Conservation (phyloP, 1,140 invertebrate species). For the Ostrea denselamellosa region DNA sequence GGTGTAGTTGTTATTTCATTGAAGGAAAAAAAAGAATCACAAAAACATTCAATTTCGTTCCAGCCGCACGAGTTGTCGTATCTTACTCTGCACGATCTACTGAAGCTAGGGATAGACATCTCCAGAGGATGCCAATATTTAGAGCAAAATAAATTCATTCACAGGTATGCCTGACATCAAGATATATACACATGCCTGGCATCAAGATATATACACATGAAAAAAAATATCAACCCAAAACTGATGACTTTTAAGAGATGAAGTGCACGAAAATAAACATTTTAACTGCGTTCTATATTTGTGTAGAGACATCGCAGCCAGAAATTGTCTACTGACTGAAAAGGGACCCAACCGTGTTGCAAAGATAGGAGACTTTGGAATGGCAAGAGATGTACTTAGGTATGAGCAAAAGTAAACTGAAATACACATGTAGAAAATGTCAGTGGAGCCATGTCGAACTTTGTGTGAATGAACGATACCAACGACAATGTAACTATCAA, state of each 20-base stretch:
- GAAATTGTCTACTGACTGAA: slow-evolving; percentile 94
- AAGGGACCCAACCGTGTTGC: slow-evolving; percentile 86
- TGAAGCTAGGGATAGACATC: slow-evolving; percentile 95
- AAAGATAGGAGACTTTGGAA: slow-evolving; percentile 81
- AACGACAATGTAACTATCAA: too few species aligned
- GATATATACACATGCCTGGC: background rate
- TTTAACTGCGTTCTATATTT: background rate
- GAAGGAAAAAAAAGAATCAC: too few species aligned
- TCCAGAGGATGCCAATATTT: slow-evolving; percentile 93
- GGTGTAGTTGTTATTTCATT: too few species aligned
- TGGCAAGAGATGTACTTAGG: slow-evolving; percentile 78
- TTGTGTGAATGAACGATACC: too few species aligned
- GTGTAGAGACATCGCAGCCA: slow-evolving; percentile 90
- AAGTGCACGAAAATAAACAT: too few species aligned
- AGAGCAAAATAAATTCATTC: slow-evolving; percentile 95
- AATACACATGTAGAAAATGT: background rate
- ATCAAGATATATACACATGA: background rate
- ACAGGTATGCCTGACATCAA: slow-evolving; percentile 81
- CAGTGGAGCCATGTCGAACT: background rate
- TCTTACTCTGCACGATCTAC: slow-evolving; percentile 85
- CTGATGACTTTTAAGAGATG: too few species aligned
- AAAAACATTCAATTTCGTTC: background rate
- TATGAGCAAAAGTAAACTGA: slow-evolving; percentile 25
- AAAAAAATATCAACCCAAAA: background rate
- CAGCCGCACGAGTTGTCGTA: slow-evolving; percentile 22